Base-by-base conservation (phyloP, 1,140 invertebrate genomes). In the Heliconius himera region DNA sequence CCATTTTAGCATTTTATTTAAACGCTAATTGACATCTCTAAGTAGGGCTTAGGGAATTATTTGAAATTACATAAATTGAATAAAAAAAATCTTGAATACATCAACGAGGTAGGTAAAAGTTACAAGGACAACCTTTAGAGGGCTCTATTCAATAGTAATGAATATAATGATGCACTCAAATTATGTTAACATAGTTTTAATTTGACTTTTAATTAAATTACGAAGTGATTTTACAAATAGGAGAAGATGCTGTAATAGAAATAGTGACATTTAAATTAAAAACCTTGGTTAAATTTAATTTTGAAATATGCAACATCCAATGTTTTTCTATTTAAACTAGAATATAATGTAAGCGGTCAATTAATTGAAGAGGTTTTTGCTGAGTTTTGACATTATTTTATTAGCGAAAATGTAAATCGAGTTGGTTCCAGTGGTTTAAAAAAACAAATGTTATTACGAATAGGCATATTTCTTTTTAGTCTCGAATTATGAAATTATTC, bases 181-280 rank as follows among this genome's bases (percentile, higher is more conserved):
- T 66, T 22, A 16, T 16, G 60, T 66, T 29, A 26, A 66, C 60
- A 66, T 66, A 26, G 29, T 66, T 66, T 66, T 29, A 66, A 66
- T 66, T 66, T 29, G 26, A 66, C 60, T 66, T 66, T 66, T 66
- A 66, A 66, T 66, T 66, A 66, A 66, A 66, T 66, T 29, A 29
- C 26, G 41, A 29, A 66, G 60, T 66, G 54, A 66, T 66, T 66
- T 66, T 66, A 66, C 13, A 66, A 29, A 66, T 66, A 51, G 5
- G 18, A 46, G 41, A 16, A 60, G 56, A 60, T 22, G 22, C 1
- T 66, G 60, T 66, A 66, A 66, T 66, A 26, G 26, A 60, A 26
- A 51, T 51, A 51, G 49, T 22, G 2, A 22, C 54, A 66, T 29
- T 66, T 66, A 26, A 66, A 66, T 66, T 8, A 66, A 66, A 66